These are phyloP conservation scores for Parasteatoda lunata DNA, from an alignment of 2,888 invertebrate species.

Conservation along the genomic window DNA sequence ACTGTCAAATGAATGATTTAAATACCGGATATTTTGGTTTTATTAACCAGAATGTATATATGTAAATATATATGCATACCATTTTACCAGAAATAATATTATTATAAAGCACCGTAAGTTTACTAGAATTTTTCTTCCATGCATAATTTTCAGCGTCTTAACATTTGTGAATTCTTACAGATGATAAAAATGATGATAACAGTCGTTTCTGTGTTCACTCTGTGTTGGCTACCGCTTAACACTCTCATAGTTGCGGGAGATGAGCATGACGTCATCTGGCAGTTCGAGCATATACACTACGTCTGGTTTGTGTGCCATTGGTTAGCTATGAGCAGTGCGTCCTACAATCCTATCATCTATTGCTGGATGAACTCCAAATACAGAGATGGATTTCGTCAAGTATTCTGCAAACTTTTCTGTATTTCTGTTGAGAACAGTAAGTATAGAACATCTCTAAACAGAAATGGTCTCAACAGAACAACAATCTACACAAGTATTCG, in stretches of 20 bases:
- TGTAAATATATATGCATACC: no score
- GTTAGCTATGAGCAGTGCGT: slow-evolving; percentile 78
- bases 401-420: slow-evolving; percentile 15
- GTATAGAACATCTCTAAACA: slow-evolving; percentile 82
- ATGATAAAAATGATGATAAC: slow-evolving; percentile 79
- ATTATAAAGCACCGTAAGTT: no score
- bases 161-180: slow-evolving; percentile 73
- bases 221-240: slow-evolving; percentile 78
- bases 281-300: slow-evolving; percentile 65
- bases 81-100: no score
- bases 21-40: no score
- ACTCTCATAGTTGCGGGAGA: slow-evolving; percentile 69
- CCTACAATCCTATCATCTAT: slow-evolving; percentile 91
- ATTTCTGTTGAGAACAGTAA: not conserved
- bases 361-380: slow-evolving; percentile 90
- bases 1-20: no score
- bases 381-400: slow-evolving; percentile 75
- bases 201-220: slow-evolving; percentile 77
- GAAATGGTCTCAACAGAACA: slow-evolving; percentile 74
- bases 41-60: no score
- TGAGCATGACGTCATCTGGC: slow-evolving; percentile 56
- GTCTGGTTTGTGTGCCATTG: slow-evolving; percentile 70
- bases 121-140: no score
- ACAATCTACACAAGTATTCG: slow-evolving; percentile 59
- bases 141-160: no score